These are phyloP conservation scores for Aptenodytes patagonicus DNA, from an alignment of 2,113 vertebrate genomes.

Conservation along the genomic window DNA sequence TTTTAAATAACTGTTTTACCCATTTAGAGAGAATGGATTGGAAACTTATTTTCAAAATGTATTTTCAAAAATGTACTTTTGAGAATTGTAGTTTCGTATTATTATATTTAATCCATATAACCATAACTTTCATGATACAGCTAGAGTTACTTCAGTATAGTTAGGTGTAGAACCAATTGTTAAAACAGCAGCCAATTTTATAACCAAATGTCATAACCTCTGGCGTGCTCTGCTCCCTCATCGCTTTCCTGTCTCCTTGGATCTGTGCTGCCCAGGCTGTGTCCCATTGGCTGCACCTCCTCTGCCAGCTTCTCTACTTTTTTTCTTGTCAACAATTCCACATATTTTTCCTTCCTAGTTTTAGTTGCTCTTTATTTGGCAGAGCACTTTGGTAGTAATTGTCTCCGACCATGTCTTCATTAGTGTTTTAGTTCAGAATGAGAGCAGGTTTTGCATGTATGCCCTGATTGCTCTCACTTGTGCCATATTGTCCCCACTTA, in stretches of 20 bases:
- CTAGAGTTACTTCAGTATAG: background rate
- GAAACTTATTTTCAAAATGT: background rate
- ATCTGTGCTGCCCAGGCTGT: background rate
- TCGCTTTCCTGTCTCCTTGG: too few species aligned
- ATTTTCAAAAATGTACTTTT: background rate
- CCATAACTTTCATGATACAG: background rate
- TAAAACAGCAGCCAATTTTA: background rate
- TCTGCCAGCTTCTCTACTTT: background rate
- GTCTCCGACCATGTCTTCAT: background rate
- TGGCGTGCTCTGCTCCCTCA: background rate
- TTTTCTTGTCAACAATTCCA: background rate
- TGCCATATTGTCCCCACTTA: background rate
- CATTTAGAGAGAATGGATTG: background rate
- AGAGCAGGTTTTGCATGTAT: background rate
- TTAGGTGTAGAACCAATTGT: background rate
- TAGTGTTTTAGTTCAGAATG: background rate
- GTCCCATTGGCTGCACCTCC: background rate
- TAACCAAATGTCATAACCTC: background rate
- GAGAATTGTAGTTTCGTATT: background rate
- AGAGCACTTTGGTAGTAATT: background rate
- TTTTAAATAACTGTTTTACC: background rate
- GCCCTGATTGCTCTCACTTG: background rate
- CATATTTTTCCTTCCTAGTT: background rate
- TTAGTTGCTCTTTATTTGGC: background rate
- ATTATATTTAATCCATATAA: background rate